These are phyloP conservation scores for Cheilosia vernalis DNA, from an alignment of 2,888 invertebrate genomes.

Conservation along the genomic window DNA sequence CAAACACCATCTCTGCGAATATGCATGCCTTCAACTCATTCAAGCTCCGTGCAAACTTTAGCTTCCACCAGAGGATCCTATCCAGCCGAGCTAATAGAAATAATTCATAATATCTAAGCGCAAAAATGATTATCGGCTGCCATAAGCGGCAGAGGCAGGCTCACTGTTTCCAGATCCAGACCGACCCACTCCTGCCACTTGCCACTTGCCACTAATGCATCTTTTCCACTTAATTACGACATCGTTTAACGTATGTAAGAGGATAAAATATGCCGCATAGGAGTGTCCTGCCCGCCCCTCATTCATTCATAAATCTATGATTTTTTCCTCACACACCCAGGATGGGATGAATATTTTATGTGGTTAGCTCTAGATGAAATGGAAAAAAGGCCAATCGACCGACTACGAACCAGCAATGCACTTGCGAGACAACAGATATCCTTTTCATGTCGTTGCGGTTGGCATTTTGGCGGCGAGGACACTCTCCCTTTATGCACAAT, in stretches of 20 bases:
- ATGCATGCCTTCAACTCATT: neutral
- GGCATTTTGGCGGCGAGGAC: conserved; percentile 45
- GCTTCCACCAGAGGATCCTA: conserved; percentile 21
- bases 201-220: conserved; percentile 64
- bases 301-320: conserved; percentile 62
- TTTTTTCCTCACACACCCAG: conserved; percentile 51
- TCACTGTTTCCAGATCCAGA: neutral
- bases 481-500: conserved; percentile 6
- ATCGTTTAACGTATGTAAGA: conserved; percentile 73
- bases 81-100: conserved; percentile 15
- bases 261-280: conserved; percentile 51
- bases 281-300: conserved; percentile 17
- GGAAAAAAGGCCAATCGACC: conserved; percentile 73
- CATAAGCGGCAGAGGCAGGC: conserved; percentile 50
- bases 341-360: conserved; percentile 72
- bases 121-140: conserved; percentile 72
- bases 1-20: neutral
- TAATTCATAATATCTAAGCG: conserved; percentile 72
- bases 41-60: conserved; percentile 22
- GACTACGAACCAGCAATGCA: conserved; percentile 48
- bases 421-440: conserved; percentile 52
- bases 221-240: conserved; percentile 75
- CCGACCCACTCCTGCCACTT: conserved; percentile 34
- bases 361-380: conserved; percentile 65
- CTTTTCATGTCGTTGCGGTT: conserved; percentile 54